phyloP scores from a whole-genome alignment of 2,888 invertebrate genomes.

The Arctia plantaginis region DNA sequence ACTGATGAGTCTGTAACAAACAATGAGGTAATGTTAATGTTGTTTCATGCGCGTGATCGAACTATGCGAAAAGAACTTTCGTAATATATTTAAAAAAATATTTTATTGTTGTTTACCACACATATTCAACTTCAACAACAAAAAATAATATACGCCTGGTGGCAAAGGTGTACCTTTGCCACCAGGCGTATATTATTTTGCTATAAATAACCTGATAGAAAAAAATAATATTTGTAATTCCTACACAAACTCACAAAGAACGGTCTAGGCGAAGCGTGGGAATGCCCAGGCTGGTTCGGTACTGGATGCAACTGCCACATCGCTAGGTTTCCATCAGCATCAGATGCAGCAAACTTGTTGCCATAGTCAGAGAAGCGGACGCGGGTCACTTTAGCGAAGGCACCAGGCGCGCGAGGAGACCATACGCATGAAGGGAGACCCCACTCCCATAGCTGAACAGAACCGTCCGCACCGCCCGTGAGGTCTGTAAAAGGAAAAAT shows the following conservation, averaged over 20 bases:
- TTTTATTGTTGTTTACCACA: not conserved
- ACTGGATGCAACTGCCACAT: slow-evolving; percentile 96
- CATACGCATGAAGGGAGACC: slow-evolving; percentile 96
- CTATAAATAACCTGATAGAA: not conserved
- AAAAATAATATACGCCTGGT: too few relatives aligned
- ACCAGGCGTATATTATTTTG: too few relatives aligned
- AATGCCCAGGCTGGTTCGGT: slow-evolving; percentile 84
- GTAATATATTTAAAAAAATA: too few relatives aligned
- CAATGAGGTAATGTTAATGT: slow-evolving; percentile 11
- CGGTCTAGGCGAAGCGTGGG: slow-evolving; percentile 88
- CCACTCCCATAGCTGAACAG: slow-evolving; percentile 99
- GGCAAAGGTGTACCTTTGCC: too few relatives aligned
- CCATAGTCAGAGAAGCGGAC: slow-evolving; percentile 99
- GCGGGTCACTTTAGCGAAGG: slow-evolving; percentile 97
- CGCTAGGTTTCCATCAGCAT: slow-evolving; percentile 98
- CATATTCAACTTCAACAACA: too few relatives aligned
- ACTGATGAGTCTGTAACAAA: slow-evolving; percentile 94
- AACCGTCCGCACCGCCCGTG: slow-evolving; percentile 98
- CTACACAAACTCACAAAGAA: slow-evolving; percentile 91
- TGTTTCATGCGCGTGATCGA: not conserved
- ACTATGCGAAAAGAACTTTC: too few relatives aligned
- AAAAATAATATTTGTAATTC: not conserved
- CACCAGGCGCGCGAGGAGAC: slow-evolving; percentile 96
- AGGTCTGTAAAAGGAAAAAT: slow-evolving; percentile 87
- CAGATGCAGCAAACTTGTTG: slow-evolving; percentile 99